Evolutionary conservation across 2,797 vertebrate species (phyloP).

Genomic region (Momotus momota): DNA sequence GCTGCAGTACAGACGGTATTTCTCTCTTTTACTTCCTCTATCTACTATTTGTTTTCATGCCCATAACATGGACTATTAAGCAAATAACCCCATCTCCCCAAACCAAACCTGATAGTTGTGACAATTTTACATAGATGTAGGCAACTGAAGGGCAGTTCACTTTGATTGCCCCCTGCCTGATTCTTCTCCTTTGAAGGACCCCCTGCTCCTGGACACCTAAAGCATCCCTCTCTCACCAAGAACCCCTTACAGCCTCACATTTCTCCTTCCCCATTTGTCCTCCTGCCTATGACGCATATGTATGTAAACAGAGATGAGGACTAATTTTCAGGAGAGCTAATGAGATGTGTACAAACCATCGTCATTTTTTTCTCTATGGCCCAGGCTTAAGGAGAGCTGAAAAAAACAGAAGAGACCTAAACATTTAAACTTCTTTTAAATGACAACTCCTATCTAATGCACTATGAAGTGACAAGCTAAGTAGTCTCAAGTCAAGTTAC

Average conservation of each 20-base stretch:
- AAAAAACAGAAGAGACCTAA: neutral
- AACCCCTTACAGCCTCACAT: neutral
- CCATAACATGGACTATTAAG: neutral
- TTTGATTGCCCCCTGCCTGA: neutral
- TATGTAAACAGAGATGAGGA: neutral
- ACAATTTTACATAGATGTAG: rapidly evolving
- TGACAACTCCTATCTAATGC: neutral
- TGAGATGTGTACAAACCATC: neutral
- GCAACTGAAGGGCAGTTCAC: neutral
- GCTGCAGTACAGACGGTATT: neutral
- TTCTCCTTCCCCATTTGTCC: neutral
- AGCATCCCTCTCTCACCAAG: neutral
- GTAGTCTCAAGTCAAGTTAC: neutral
- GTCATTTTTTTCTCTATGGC: neutral
- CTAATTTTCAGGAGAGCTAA: neutral
- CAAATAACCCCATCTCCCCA: rapidly evolving
- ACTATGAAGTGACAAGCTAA: neutral
- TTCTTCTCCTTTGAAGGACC: neutral
- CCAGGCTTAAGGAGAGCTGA: neutral
- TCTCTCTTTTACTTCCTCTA: neutral
- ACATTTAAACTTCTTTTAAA: neutral
- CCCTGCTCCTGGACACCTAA: neutral
- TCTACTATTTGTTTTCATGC: neutral
- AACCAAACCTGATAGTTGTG: neutral
- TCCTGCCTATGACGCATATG: neutral